phyloP scores from a whole-genome alignment of 2,113 vertebrate genomes.

The Nycticebus coucang region DNA sequence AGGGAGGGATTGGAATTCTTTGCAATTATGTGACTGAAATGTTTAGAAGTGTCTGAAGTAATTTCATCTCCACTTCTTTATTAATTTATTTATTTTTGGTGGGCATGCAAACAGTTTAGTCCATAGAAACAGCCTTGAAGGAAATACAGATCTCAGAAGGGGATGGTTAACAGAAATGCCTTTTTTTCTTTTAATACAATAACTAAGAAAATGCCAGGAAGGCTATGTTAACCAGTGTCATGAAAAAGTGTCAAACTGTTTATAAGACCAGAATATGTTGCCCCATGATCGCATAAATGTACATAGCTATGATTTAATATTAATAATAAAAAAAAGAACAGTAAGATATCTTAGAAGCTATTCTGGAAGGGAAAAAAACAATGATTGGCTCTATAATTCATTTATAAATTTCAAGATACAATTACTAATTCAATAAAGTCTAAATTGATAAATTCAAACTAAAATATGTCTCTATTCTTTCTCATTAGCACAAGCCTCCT shows the following conservation, averaged over 20 bases:
- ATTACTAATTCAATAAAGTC: neutral
- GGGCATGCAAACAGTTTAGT: no score
- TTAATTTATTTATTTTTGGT: no score
- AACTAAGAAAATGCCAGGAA: no score
- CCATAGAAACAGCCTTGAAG: no score
- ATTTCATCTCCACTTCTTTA: neutral
- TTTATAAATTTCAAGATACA: conserved; percentile 11
- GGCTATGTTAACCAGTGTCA: no score
- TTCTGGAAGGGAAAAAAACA: neutral
- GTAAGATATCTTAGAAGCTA: neutral
- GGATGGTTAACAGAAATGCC: no score
- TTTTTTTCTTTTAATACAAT: no score
- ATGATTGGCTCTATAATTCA: neutral
- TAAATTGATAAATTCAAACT: neutral
- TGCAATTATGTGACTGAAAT: neutral
- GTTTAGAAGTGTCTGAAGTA: neutral
- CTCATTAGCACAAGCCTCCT: neutral
- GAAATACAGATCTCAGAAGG: no score
- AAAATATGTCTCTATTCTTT: conserved; percentile 3
- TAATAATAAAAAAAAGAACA: neutral
- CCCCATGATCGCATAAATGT: no score
- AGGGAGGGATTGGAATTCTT: neutral
- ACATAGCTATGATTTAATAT: no score
- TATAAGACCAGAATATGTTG: no score
- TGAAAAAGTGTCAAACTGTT: no score